Conservation (phyloP, 2,113 vertebrate genomes). For the Oncorhynchus keta region DNA sequence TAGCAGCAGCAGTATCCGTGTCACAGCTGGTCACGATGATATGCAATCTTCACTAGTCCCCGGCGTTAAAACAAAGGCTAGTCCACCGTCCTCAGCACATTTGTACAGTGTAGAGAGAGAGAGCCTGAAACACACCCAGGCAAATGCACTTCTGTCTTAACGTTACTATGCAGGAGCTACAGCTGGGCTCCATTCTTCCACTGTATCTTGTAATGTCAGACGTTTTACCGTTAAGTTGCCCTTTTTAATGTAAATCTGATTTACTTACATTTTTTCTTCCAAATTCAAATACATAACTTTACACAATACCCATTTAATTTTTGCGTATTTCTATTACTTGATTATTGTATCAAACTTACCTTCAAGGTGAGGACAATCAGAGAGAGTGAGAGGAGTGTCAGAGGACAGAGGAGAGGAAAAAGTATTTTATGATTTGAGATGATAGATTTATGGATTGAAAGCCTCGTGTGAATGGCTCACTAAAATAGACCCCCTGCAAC, state of each 20-base stretch:
- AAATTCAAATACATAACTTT: not conserved
- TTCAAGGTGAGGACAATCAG: slow-evolving; percentile 48
- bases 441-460: slow-evolving; percentile 56
- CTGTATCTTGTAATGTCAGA: not conserved
- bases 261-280: slow-evolving; percentile 4
- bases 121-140: no score
- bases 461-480: slow-evolving; percentile 63
- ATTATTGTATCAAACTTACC: slow-evolving; percentile 60
- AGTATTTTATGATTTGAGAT: slow-evolving; percentile 56
- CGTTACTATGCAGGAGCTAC: no score
- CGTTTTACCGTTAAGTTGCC: not conserved
- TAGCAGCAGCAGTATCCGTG: slow-evolving; percentile 1
- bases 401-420: slow-evolving; percentile 40
- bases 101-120: not conserved
- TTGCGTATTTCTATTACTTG: slow-evolving; percentile 19
- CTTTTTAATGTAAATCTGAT: slow-evolving; percentile 3
- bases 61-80: slow-evolving; percentile 8
- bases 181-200: not conserved
- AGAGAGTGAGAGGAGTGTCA: slow-evolving; percentile 28
- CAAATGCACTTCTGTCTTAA: no score
- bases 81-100: not conserved
- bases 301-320: not conserved
- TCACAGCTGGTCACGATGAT: slow-evolving; percentile 26
- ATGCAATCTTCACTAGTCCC: slow-evolving; percentile 29
- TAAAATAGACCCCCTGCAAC: slow-evolving; percentile 63